A percentile compares a stretch with the other conserved stretches of the same genome.
Conservation (phyloP, 2,797 vertebrate species). For the Falco biarmicus region DNA sequence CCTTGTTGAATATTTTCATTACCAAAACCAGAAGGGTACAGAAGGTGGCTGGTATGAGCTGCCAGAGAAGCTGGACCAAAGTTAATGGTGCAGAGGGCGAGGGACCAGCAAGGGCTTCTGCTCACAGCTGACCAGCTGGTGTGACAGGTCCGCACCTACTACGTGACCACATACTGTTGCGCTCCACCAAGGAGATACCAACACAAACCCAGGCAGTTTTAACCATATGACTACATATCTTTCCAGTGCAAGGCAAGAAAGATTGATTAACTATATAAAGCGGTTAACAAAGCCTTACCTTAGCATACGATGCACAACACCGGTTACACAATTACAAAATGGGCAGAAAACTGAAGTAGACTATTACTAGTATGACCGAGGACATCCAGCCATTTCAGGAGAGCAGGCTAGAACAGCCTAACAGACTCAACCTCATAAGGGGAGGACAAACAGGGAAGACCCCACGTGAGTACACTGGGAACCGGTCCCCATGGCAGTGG, state of each 20-base stretch:
- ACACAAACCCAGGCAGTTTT: background rate
- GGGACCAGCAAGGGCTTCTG: background rate
- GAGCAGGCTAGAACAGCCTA: background rate
- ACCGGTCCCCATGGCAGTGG: rapidly evolving
- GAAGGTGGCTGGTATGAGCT: background rate
- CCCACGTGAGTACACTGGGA: background rate
- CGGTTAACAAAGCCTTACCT: background rate
- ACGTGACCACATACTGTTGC: background rate
- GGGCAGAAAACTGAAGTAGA: background rate
- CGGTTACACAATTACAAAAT: background rate
- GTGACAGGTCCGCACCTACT: background rate
- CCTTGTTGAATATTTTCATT: background rate
- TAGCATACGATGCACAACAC: rapidly evolving
- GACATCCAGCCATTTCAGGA: background rate
- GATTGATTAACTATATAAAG: background rate
- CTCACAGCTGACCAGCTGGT: background rate
- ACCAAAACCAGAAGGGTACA: background rate
- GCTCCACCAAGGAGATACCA: background rate
- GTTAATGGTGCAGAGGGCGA: background rate
- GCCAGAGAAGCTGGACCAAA: background rate
- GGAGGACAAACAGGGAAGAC: background rate
- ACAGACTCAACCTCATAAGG: background rate
- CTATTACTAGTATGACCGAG: background rate
- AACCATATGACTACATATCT: background rate
- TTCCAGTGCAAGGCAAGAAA: background rate